A percentile compares a stretch with the other conserved stretches of the same genome.
These are phyloP conservation scores for Kryptolebias ocellatus DNA, from an alignment of 2,797 vertebrate species.

Conservation along the genomic window DNA sequence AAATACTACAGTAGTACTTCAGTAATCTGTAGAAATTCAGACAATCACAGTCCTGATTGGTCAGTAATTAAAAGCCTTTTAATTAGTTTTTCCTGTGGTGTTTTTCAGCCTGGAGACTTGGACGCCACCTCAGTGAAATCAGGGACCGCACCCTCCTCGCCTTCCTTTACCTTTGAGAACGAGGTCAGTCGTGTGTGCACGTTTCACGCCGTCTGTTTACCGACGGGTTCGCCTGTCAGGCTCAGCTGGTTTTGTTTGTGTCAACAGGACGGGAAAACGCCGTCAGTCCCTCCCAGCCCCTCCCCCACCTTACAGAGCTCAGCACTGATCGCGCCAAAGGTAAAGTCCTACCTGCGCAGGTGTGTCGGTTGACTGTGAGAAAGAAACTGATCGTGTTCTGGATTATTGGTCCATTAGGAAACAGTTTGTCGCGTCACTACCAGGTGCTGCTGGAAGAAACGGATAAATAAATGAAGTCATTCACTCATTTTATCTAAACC, in stretches of 20 bases:
- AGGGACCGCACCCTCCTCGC: slow-evolving; percentile 80
- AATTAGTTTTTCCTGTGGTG: background rate
- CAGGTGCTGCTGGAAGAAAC: too few species aligned
- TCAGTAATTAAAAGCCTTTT: background rate
- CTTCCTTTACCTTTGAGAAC: slow-evolving; percentile 78
- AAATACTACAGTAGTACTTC: background rate
- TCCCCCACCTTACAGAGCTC: slow-evolving; percentile 69
- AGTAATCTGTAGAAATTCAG: background rate
- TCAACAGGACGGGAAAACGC: slow-evolving; percentile 72
- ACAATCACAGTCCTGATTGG: background rate
- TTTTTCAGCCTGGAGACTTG: slow-evolving; percentile 85
- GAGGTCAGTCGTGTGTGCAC: slow-evolving; percentile 81
- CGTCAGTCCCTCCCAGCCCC: slow-evolving; percentile 46
- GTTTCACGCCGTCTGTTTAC: background rate
- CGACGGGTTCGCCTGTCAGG: too few species aligned
- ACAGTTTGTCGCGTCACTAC: too few species aligned
- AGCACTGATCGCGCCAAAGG: slow-evolving; percentile 73
- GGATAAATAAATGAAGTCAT: too few species aligned
- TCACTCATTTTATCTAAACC: too few species aligned
- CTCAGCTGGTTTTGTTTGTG: background rate
- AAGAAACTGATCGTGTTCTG: too few species aligned
- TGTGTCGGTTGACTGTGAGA: background rate
- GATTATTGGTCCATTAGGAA: too few species aligned
- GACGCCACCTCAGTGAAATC: slow-evolving; percentile 82
- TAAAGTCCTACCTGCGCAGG: slow-evolving; percentile 3